Percentiles rank a stretch among this genome's conserved stretches.
These are phyloP conservation scores for Tringa solitaria DNA, from an alignment of 2,113 vertebrate genomes.

Conservation along the genomic window DNA sequence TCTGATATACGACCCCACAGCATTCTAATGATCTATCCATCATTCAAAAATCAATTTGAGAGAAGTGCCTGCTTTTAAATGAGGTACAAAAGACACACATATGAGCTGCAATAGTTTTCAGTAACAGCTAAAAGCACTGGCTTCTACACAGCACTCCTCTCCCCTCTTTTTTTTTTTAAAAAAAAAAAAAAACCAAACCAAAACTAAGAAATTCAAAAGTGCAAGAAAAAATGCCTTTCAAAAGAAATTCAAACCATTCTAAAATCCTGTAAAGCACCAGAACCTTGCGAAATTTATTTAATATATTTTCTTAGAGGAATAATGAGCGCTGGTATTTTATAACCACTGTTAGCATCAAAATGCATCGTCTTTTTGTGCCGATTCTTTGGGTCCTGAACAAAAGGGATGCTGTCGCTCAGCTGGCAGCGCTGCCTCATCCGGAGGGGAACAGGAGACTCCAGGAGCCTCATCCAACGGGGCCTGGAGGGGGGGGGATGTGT, in stretches of 20 bases:
- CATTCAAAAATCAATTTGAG: constrained; percentile 3
- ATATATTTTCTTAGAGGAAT: neutral
- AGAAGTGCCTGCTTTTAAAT: constrained; percentile 18
- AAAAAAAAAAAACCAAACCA: no score
- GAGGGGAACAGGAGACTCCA: neutral
- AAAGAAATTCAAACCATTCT: neutral
- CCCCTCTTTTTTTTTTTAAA: neutral
- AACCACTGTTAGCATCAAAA: neutral
- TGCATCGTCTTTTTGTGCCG: neutral
- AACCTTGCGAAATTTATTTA: neutral
- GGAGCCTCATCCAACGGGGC: neutral
- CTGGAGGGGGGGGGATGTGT: neutral
- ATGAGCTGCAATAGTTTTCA: neutral
- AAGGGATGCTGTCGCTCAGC: neutral
- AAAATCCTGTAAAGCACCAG: neutral
- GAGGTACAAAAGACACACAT: neutral
- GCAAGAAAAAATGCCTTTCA: neutral
- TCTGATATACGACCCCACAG: neutral
- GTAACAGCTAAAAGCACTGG: neutral
- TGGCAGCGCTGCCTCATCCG: neutral
- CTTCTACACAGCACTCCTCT: neutral
- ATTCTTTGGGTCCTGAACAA: neutral
- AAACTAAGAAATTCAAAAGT: neutral
- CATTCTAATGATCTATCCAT: neutral
- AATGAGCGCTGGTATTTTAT: neutral